phyloP scores from a whole-genome alignment of 2,888 invertebrate species.

The Andrena trimmerana region DNA sequence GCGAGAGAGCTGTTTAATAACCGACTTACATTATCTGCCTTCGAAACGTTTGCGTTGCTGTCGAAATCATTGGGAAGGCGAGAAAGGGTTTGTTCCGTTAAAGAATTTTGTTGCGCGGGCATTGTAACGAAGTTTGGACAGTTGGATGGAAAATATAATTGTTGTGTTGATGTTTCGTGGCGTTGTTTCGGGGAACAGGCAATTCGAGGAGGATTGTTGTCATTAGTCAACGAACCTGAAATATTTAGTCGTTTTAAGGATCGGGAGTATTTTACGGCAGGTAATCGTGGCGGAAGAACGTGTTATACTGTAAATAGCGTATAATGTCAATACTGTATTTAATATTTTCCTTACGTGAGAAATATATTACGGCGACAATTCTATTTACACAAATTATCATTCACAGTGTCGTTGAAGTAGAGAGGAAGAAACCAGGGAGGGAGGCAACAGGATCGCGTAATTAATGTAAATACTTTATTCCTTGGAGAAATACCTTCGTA shows the following conservation, averaged over 20 bases:
- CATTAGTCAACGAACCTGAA: slow-evolving; percentile 29
- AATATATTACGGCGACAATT: slow-evolving; percentile 71
- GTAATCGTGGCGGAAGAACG: slow-evolving; percentile 19
- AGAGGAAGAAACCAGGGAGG: neutral
- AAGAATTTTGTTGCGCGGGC: slow-evolving; percentile 2
- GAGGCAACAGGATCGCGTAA: neutral
- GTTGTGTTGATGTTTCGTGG: slow-evolving; percentile 20
- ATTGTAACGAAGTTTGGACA: slow-evolving; percentile 3
- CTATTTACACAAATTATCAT: slow-evolving; percentile 78
- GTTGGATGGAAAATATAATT: slow-evolving; percentile 12
- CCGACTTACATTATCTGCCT: neutral
- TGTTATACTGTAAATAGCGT: slow-evolving; percentile 74
- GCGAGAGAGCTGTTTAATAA: slow-evolving; percentile 9
- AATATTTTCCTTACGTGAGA: slow-evolving; percentile 69
- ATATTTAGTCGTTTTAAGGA: slow-evolving; percentile 22
- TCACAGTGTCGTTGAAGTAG: slow-evolving; percentile 76
- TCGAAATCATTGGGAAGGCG: neutral
- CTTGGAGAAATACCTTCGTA: slow-evolving; percentile 29
- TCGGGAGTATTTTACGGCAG: slow-evolving; percentile 27
- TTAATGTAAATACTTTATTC: slow-evolving; percentile 31
- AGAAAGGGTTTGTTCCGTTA: slow-evolving; percentile 3
- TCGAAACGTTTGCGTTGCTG: slow-evolving; percentile 10
- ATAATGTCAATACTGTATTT: slow-evolving; percentile 78
- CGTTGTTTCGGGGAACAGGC: slow-evolving; percentile 10
- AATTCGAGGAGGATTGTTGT: slow-evolving; percentile 8